Evolutionary conservation across 2,797 vertebrate genomes (phyloP).

Genomic region (Gymnopithys bicolor): DNA sequence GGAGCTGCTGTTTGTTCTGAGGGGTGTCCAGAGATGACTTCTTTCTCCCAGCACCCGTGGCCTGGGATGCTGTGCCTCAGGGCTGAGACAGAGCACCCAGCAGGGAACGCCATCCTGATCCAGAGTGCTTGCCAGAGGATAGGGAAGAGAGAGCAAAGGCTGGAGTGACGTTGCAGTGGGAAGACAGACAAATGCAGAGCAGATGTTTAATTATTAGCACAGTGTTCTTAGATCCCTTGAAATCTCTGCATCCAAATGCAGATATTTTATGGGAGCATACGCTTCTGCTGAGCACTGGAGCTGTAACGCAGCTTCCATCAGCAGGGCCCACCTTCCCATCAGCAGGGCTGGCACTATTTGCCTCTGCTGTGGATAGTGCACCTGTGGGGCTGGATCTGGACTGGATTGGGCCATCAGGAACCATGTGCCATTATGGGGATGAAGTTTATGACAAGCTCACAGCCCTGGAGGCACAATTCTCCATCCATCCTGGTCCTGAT

Average conservation of each 20-base stretch:
- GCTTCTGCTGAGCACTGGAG: neutral
- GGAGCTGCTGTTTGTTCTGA: neutral
- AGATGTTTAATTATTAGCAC: conserved; percentile 68
- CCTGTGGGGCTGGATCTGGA: neutral
- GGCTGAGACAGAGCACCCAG: neutral
- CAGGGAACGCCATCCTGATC: neutral
- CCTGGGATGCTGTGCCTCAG: neutral
- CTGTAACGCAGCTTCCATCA: neutral
- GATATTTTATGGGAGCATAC: conserved; percentile 26
- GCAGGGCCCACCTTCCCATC: neutral
- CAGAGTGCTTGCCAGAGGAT: neutral
- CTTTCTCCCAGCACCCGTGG: neutral
- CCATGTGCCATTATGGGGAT: fast-evolving
- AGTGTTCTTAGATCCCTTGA: neutral
- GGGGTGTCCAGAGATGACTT: neutral
- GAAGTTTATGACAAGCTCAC: neutral
- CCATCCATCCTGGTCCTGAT: neutral
- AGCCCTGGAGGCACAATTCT: fast-evolving
- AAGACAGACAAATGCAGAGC: conserved; percentile 56
- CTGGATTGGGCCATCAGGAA: neutral
- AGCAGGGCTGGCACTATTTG: neutral
- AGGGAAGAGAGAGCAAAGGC: neutral
- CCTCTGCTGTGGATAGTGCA: neutral
- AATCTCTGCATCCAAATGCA: conserved; percentile 54
- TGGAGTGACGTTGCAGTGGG: fast-evolving